Evolutionary conservation across 2,113 vertebrate genomes (phyloP), one percentile per base, ranked within the genome.

Genomic region (Dunckerocampus dactyliophorus): DNA sequence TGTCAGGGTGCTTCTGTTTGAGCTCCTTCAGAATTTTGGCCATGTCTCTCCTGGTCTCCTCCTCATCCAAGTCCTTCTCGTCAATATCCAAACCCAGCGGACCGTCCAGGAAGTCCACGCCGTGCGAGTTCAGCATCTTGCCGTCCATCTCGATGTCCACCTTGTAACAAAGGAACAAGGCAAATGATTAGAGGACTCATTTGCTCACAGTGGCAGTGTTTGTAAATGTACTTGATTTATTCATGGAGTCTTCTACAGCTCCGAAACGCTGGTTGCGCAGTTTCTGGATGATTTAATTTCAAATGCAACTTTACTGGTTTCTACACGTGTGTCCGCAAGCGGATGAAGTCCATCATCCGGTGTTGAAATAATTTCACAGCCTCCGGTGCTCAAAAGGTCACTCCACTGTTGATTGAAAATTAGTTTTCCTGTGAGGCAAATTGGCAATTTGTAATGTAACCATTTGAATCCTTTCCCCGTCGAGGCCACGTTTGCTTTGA

Each of bases 131-230:
- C 66, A 98, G 90, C 79, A 98, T 95, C 80, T 98, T 98, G 12
- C 97, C 96, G 0, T 99, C 97, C 97, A 99, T 96, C 89, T 99
- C 97, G 0, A 99, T 99, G 82, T 98, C 97, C 31, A 94, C 94
- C 87, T 87, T 56, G 1, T 12, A 39, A 39, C 3, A 1, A 28
- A 39, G 0, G 9, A 9, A 15, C 13, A 13, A 4, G 4, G 2
- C 21, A 21, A 19, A 17, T 8, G 7, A 19, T 58, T 11, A 22
- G 39, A 43, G 2, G 39, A 24, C 14, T 45, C 20, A 2, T 34
- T 43, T 8, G 16, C 2, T 49, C 10, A 49, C 47, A 51, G 21
- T n/a, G n/a, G 6, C 47, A 24, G 3, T 19, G 47, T 49, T n/a
- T 10, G 47, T 6, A 43, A 14, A 43, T 43, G 12, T 43, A 43